Evolutionary conservation across 1,140 invertebrate species (phyloP).

Genomic region (Neotoxoptera formosana): DNA sequence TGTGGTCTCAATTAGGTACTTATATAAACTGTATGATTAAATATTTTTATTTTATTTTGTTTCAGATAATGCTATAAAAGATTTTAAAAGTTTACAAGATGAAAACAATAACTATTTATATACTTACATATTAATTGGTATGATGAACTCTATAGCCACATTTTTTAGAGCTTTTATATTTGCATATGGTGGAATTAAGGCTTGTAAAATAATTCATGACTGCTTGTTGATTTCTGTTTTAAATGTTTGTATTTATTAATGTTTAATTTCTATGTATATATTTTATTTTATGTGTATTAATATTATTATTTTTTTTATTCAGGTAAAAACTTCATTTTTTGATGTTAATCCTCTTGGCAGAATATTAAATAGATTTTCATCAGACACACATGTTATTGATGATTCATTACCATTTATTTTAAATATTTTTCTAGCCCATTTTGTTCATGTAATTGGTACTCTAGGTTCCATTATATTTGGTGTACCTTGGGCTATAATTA

Average conservation of each 20-base stretch:
- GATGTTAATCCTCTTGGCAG: slow-evolving; percentile 89
- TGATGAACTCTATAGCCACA: slow-evolving; percentile 85
- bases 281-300: slow-evolving; percentile 12
- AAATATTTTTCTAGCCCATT: slow-evolving; percentile 92
- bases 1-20: no score
- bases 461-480: slow-evolving; percentile 86
- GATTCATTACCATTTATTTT: slow-evolving; percentile 94
- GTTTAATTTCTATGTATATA: background rate
- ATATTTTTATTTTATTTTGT: background rate
- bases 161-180: slow-evolving; percentile 92
- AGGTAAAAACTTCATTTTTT: slow-evolving; percentile 89
- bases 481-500: slow-evolving; percentile 85
- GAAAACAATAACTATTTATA: slow-evolving; percentile 74
- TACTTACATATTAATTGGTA: slow-evolving; percentile 82
- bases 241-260: slow-evolving; percentile 70
- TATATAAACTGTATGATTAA: background rate
- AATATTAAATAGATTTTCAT: slow-evolving; percentile 94
- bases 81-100: background rate
- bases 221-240: slow-evolving; percentile 79
- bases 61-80: background rate
- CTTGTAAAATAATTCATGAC: slow-evolving; percentile 84
- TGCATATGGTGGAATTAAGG: slow-evolving; percentile 92
- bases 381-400: slow-evolving; percentile 92
- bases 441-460: slow-evolving; percentile 80
- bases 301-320: slow-evolving; percentile 62